Conservation (phyloP, 2,888 invertebrate species). For the Tanytarsus gracilentus region DNA sequence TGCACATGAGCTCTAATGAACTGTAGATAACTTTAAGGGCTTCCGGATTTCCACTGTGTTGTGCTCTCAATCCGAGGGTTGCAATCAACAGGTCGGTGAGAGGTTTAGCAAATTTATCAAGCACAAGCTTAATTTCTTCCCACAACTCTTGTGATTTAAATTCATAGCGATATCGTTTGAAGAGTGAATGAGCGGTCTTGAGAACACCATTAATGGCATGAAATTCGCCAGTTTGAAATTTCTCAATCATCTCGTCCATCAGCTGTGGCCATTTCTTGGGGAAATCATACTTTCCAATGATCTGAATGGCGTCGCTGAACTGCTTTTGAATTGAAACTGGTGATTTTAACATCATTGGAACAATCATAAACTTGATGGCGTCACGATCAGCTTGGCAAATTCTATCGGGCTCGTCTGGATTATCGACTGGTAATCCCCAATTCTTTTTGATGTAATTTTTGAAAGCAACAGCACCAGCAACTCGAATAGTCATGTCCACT, state of each 20-base stretch:
- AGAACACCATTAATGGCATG: conserved; percentile 90
- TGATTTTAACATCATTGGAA: conserved; percentile 85
- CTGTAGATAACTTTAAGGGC: conserved; percentile 81
- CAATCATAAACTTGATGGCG: conserved; percentile 75
- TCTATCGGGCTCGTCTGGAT: conserved; percentile 61
- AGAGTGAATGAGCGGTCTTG: conserved; percentile 91
- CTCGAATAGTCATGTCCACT: conserved; percentile 69
- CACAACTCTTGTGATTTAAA: conserved; percentile 91
- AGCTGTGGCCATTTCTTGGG: conserved; percentile 93
- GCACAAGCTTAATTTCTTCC: conserved; percentile 93
- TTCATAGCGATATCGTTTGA: conserved; percentile 91
- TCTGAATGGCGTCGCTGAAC: conserved; percentile 88
- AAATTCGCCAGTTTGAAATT: conserved; percentile 85
- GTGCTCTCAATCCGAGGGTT: conserved; percentile 70
- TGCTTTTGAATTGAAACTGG: conserved; percentile 88
- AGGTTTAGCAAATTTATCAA: conserved; percentile 88
- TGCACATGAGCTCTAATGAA: conserved; percentile 78
- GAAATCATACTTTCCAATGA: conserved; percentile 94
- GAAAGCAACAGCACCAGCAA: conserved; percentile 88
- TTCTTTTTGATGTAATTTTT: conserved; percentile 96
- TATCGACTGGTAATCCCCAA: conserved; percentile 69
- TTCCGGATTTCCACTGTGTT: conserved; percentile 67
- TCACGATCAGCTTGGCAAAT: conserved; percentile 71
- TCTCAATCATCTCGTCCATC: conserved; percentile 85
- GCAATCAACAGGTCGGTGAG: conserved; percentile 83